phyloP scores from a whole-genome alignment of 2,888 invertebrate species.

The Pilophorus perplexus region DNA sequence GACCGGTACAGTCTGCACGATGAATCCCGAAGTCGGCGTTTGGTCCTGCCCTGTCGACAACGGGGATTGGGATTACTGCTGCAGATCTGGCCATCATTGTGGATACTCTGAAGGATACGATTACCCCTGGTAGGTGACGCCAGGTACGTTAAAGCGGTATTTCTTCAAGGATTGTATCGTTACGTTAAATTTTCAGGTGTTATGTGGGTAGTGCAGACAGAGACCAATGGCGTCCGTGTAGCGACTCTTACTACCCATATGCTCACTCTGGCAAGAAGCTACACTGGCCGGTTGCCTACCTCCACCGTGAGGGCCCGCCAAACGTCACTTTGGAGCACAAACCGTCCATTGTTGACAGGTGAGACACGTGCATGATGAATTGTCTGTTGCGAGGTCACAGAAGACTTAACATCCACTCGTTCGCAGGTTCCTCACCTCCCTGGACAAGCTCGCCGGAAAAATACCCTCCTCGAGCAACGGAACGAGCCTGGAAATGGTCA shows the following conservation, averaged over 20 bases:
- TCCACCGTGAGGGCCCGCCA: conserved; percentile 76
- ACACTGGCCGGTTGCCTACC: conserved; percentile 76
- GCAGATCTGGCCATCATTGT: conserved; percentile 76
- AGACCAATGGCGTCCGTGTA: conserved; percentile 85
- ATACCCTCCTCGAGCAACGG: conserved; percentile 16
- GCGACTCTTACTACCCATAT: conserved; percentile 71
- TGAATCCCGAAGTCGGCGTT: conserved; percentile 73
- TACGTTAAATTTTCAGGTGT: conserved; percentile 61
- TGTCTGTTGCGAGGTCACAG: no score
- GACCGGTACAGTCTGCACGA: conserved; percentile 66
- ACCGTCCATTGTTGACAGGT: conserved; percentile 48
- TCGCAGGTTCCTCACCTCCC: conserved; percentile 47
- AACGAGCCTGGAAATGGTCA: conserved; percentile 17
- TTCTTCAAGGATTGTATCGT: neutral
- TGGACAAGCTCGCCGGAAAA: conserved; percentile 38
- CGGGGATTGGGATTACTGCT: conserved; percentile 82
- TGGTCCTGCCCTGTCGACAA: conserved; percentile 78
- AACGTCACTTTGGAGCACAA: conserved; percentile 57
- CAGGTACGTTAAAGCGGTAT: neutral
- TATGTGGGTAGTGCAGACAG: conserved; percentile 71
- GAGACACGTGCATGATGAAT: neutral
- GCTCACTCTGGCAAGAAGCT: conserved; percentile 53
- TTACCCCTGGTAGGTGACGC: conserved; percentile 69
- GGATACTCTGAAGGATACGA: conserved; percentile 78
- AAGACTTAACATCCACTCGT: no score